Percentiles rank a stretch among this genome's conserved stretches.
Evolutionary conservation across 2,113 vertebrate species (phyloP).

Genomic region (Bombycilla garrulus): DNA sequence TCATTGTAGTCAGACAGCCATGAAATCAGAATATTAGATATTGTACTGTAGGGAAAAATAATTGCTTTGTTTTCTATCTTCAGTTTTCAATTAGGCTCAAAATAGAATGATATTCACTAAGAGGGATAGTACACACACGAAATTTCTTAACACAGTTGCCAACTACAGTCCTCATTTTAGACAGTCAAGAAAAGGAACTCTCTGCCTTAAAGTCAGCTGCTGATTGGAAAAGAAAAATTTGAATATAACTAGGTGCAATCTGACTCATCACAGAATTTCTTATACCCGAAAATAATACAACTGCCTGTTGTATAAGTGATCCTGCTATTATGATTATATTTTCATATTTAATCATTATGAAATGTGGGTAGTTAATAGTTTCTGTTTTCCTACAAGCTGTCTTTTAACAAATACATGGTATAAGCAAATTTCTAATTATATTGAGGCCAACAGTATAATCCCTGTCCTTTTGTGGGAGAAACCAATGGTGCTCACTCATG

Average conservation of each 20-base stretch:
- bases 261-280: background rate
- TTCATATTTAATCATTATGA: background rate
- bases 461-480: background rate
- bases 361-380: background rate
- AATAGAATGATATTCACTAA: background rate
- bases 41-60: constrained; percentile 30
- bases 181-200: background rate
- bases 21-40: constrained; percentile 59
- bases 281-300: background rate
- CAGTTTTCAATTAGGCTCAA: constrained; percentile 40
- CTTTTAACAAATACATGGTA: background rate
- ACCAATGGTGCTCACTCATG: background rate
- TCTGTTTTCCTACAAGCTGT: background rate
- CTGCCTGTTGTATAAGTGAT: background rate
- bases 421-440: background rate
- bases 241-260: background rate
- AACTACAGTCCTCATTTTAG: background rate
- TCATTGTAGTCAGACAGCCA: constrained; percentile 44
- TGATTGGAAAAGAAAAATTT: background rate
- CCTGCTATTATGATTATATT: background rate
- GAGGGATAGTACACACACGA: background rate
- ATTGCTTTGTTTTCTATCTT: constrained; percentile 30
- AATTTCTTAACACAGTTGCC: constrained; percentile 1
- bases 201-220: background rate
- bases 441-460: background rate